phyloP scores from a whole-genome alignment of 1,140 invertebrate genomes.

The Melipona quadrifasciata region DNA sequence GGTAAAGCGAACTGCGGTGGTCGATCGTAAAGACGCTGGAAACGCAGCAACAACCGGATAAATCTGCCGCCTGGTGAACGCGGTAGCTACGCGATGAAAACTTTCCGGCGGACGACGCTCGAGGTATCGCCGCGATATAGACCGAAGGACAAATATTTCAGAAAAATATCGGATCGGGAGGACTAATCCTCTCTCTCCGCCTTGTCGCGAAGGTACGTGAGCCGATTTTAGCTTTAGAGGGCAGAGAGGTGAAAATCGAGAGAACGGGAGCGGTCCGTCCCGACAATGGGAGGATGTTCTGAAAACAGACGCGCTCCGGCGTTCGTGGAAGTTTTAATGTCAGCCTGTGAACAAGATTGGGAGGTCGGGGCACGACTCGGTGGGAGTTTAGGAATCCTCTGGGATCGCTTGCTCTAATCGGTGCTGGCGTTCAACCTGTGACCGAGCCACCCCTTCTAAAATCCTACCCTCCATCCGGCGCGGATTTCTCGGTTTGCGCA shows the following conservation, averaged over 20 bases:
- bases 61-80: slow-evolving; percentile 29
- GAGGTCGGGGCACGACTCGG: slow-evolving; percentile 22
- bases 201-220: slow-evolving; percentile 1
- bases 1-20: not conserved
- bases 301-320: slow-evolving; percentile 5
- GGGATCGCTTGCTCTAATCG: slow-evolving; percentile 71
- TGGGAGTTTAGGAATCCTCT: slow-evolving; percentile 51
- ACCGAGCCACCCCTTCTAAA: slow-evolving; percentile 7
- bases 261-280: not conserved
- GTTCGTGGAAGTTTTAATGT: slow-evolving; percentile 70
- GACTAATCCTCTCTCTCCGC: slow-evolving; percentile 22
- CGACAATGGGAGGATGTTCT: slow-evolving; percentile 8
- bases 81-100: not conserved
- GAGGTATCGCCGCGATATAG: not conserved
- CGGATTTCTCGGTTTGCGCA: slow-evolving; percentile 47
- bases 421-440: slow-evolving; percentile 51
- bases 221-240: not conserved
- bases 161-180: slow-evolving; percentile 23
- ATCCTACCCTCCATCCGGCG: not conserved
- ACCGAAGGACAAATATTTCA: not conserved
- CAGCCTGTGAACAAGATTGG: slow-evolving; percentile 68
- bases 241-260: slow-evolving; percentile 28
- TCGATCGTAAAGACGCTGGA: slow-evolving; percentile 7
- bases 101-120: not conserved
- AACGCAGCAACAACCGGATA: slow-evolving; percentile 34